Evolutionary conservation across 1,140 invertebrate species (phyloP).

Genomic region (Brachionus paranguensis): DNA sequence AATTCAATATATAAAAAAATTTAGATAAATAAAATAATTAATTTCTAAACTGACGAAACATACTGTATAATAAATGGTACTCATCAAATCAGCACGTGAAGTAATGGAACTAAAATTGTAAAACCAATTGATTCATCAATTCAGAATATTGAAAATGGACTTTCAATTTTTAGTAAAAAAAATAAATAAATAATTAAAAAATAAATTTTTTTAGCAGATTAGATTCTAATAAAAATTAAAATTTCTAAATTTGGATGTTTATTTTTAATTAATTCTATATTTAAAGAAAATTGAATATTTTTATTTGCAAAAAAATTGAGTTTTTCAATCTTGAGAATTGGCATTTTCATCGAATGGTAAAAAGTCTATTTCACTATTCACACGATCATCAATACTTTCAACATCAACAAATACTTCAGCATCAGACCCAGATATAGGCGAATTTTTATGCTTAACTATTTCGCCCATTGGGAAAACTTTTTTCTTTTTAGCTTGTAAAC

Average conservation of each 20-base stretch:
- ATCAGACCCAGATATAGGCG: conserved; percentile 34
- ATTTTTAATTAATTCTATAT: not conserved
- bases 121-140: not conserved
- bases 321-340: not conserved
- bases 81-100: not conserved
- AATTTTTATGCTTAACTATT: conserved; percentile 14
- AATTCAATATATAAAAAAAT: too few species aligned
- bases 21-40: too few species aligned
- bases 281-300: not conserved
- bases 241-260: not conserved
- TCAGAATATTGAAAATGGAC: not conserved
- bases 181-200: too few species aligned
- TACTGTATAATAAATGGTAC: not conserved
- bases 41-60: too few species aligned
- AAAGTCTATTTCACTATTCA: not conserved
- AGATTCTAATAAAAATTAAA: not conserved
- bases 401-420: conserved; percentile 39
- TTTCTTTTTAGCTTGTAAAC: not conserved
- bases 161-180: not conserved
- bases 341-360: conserved; percentile 25
- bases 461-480: not conserved
- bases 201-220: too few species aligned
- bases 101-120: not conserved
- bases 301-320: not conserved
- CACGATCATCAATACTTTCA: conserved; percentile 31